Base-by-base conservation (phyloP, 2,113 vertebrate species). In the Poicephalus gulielmi region DNA sequence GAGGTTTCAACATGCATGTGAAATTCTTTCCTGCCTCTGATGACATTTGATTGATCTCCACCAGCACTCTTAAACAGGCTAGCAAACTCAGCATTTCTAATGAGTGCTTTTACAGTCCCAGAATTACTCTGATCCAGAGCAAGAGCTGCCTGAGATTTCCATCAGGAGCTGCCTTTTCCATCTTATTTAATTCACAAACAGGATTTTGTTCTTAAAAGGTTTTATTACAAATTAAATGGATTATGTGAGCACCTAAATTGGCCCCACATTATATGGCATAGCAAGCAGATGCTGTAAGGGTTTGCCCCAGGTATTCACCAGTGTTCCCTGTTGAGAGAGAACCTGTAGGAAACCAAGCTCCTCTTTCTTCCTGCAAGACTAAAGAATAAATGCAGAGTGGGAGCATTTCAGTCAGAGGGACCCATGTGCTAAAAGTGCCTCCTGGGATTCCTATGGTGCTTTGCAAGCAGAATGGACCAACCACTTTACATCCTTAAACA, bases 21-120 rank as follows among this genome's bases (percentile, higher is more conserved):
- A 69, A 90, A 91, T 57, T 69, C 87, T 90, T 74, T 60, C 87
- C 81, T 69, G 77, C 62, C 62, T 82, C 95, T 76, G 53, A 87
- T 55, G 81, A 68, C 66, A 9, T 18, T 47, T 79, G 11, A 85
- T 37, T 94, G 86, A 86, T 93, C 52, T 57, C 83, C 68, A 49
- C 82, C 35, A 39, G 23, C 50, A 22, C 59, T 3, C 77, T 39
- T 3, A 28, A 78, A 82, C 80, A 69, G 35, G 20, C 49, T 68
- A 49, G 41, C 24, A 86, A 59, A 86, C 76, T 13, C 79, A 86
- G 53, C 79, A 47, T n/a, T 90, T 57, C 79, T 90, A 69, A 62
- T 16, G 49, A 74, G 47, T 18, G 24, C 71, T 69, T 94, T 63
- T 53, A 69, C 49, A 90, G 41, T 9, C 24, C 37, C 71, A 77